Evolutionary conservation across 2,113 vertebrate species (phyloP).

Genomic region (Sula dactylatra): DNA sequence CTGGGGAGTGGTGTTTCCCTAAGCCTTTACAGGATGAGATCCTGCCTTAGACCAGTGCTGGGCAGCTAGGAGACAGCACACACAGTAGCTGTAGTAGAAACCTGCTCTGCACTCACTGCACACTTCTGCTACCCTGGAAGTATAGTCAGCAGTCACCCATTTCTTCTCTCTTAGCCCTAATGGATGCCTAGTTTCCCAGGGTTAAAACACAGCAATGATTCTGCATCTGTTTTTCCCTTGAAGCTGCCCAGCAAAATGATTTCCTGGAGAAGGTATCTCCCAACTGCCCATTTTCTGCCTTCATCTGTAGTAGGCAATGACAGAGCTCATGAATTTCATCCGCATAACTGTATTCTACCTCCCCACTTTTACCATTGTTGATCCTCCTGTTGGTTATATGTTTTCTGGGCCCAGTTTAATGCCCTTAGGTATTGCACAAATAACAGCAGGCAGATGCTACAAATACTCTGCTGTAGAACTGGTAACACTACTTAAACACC

Average conservation of each 20-base stretch:
- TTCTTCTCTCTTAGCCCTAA: neutral
- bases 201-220: neutral
- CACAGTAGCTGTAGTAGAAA: neutral
- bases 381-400: neutral
- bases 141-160: neutral
- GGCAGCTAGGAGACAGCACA: neutral
- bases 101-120: neutral
- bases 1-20: neutral
- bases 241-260: neutral
- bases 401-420: neutral
- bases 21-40: neutral
- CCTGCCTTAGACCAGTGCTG: neutral
- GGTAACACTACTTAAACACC: neutral
- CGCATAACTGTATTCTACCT: neutral
- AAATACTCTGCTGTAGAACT: neutral
- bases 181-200: neutral
- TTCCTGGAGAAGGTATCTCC: neutral
- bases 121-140: neutral
- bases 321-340: neutral
- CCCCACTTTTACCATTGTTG: neutral
- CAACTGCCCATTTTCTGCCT: neutral
- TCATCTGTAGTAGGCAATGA: neutral
- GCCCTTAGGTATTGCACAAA: neutral
- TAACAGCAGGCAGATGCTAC: neutral
- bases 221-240: neutral